Percentiles rank a stretch among this genome's conserved stretches.
phyloP scores from a whole-genome alignment of 2,888 invertebrate genomes.

The Schrankia costaestrigalis region DNA sequence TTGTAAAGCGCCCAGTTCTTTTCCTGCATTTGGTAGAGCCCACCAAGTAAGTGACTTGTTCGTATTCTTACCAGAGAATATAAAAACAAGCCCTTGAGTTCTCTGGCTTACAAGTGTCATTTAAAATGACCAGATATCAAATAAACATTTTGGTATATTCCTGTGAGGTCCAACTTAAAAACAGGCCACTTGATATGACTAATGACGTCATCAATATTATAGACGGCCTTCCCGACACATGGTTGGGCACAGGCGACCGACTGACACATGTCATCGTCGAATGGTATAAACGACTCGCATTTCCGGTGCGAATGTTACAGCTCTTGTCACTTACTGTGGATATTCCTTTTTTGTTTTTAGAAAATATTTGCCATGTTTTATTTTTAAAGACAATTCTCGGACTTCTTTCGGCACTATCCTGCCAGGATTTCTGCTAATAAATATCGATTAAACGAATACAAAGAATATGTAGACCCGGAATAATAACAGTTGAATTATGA shows the following conservation, averaged over 20 bases:
- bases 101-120: constrained; percentile 3
- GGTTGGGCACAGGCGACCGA: constrained; percentile 32
- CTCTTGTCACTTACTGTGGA: constrained; percentile 30
- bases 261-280: constrained; percentile 65
- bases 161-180: constrained; percentile 62
- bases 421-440: no score
- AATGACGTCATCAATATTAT: constrained; percentile 73
- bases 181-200: constrained; percentile 56
- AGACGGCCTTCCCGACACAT: constrained; percentile 61
- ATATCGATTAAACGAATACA: no score
- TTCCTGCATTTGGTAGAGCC: no score
- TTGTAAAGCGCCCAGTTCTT: no score
- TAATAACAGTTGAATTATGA: no score
- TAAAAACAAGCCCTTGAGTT: no score
- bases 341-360: constrained; percentile 1
- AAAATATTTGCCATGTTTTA: no score
- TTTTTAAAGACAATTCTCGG: no score
- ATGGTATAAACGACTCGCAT: constrained; percentile 56
- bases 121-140: constrained; percentile 22
- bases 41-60: no score
- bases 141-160: constrained; percentile 22
- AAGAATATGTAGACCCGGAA: no score
- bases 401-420: no score
- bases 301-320: constrained; percentile 57
- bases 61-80: no score